A percentile compares a stretch with the other conserved stretches of the same genome.
Conservation (phyloP, 1,140 invertebrate species). For the Phocides pigmalion region DNA sequence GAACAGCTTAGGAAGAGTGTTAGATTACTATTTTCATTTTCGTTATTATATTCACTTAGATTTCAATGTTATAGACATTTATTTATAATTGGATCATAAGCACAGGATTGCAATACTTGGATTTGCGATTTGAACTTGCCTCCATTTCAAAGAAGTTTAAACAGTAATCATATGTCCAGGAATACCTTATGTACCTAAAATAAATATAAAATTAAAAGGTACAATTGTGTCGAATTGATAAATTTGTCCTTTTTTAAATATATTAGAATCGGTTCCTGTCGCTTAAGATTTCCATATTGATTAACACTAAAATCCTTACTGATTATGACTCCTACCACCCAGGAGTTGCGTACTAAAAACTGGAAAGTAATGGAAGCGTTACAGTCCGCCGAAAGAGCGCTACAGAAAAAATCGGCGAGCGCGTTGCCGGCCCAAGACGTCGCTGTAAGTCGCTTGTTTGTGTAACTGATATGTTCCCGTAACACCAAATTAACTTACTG, state of each 20-base stretch:
- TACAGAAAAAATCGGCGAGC: conserved; percentile 78
- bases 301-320: conserved; percentile 37
- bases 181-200: too few species aligned
- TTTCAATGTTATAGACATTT: too few species aligned
- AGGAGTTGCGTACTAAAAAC: conserved; percentile 93
- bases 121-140: too few species aligned
- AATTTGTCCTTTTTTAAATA: neutral
- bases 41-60: too few species aligned
- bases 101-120: too few species aligned
- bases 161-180: too few species aligned
- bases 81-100: too few species aligned
- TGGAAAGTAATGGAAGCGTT: conserved; percentile 95
- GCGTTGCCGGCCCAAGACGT: conserved; percentile 72
- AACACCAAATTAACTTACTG: neutral
- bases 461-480: neutral
- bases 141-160: too few species aligned
- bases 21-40: too few species aligned
- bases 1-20: too few species aligned
- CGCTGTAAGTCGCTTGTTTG: conserved; percentile 63
- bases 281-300: conserved; percentile 27
- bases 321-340: conserved; percentile 57
- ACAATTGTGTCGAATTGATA: neutral
- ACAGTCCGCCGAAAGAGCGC: conserved; percentile 88
- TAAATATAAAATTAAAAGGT: too few species aligned
- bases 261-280: neutral